A percentile compares a stretch with the other conserved stretches of the same genome.
Evolutionary conservation across 1,140 invertebrate genomes (phyloP).

Genomic region (Hypsibius dujardini): DNA sequence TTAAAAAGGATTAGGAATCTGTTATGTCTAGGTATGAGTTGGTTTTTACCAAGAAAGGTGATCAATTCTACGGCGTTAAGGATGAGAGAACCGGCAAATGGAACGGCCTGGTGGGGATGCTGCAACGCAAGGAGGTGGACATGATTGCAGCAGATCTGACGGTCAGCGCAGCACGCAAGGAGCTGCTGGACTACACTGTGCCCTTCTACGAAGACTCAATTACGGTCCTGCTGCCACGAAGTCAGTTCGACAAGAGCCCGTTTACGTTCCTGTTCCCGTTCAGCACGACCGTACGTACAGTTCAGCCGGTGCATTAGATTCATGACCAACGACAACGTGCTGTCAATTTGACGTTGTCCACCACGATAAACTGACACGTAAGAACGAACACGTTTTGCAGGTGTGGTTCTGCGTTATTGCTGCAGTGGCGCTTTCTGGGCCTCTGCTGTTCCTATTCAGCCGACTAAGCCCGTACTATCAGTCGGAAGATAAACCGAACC

Average conservation of each 20-base stretch:
- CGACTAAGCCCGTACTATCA: background rate
- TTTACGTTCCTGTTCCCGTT: background rate
- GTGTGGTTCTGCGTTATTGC: constrained; percentile 5
- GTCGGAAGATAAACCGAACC: background rate
- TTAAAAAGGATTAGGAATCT: background rate
- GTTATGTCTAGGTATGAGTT: background rate
- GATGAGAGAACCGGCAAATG: constrained; percentile 2
- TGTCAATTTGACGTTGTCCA: background rate
- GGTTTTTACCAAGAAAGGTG: background rate
- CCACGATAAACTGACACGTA: background rate
- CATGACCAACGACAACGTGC: no score
- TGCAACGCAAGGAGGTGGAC: constrained; percentile 19
- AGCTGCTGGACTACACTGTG: constrained; percentile 18
- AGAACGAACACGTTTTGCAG: background rate
- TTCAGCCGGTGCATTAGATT: no score
- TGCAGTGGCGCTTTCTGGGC: background rate
- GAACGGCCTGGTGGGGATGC: constrained; percentile 20
- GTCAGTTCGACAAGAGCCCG: constrained; percentile 3
- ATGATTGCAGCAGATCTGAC: constrained; percentile 13
- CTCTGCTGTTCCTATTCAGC: background rate
- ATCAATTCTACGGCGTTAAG: background rate
- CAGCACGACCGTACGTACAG: background rate
- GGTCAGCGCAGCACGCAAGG: background rate
- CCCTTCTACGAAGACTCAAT: constrained; percentile 5
- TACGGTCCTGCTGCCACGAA: background rate